These are phyloP conservation scores for Chelmon rostratus DNA, from an alignment of 2,797 vertebrate genomes.

Conservation along the genomic window DNA sequence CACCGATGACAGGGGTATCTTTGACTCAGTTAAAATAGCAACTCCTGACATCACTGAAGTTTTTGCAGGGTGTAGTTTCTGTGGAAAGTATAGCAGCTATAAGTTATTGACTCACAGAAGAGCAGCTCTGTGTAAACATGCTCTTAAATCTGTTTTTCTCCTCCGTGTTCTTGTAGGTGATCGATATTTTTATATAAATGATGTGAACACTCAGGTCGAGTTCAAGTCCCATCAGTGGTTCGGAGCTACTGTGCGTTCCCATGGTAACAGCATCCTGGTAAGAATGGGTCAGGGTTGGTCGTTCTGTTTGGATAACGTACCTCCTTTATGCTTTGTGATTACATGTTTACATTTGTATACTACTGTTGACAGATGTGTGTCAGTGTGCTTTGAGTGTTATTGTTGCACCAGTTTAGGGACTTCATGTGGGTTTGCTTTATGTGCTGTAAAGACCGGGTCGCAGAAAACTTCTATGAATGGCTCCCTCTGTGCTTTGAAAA, in stretches of 20 bases:
- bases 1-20: constrained; percentile 31
- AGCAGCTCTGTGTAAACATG: background rate
- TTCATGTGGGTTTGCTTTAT: background rate
- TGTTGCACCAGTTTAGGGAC: background rate
- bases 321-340: background rate
- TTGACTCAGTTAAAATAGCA: constrained; percentile 38
- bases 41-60: constrained; percentile 18
- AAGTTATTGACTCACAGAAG: background rate
- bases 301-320: background rate
- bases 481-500: background rate
- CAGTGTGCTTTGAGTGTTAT: background rate
- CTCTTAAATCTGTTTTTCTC: background rate
- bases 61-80: constrained; percentile 10
- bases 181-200: constrained; percentile 75
- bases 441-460: background rate
- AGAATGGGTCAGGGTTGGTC: constrained; percentile 44
- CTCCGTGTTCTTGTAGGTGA: constrained; percentile 71
- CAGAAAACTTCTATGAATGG: background rate
- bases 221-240: constrained; percentile 94
- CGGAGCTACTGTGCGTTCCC: constrained; percentile 89
- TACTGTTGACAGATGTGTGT: background rate
- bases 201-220: constrained; percentile 85
- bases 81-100: background rate
- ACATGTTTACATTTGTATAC: background rate
- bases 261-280: constrained; percentile 89